Base-by-base conservation (phyloP, 1,140 invertebrate genomes). In the Meloidogyne chitwoodi region DNA sequence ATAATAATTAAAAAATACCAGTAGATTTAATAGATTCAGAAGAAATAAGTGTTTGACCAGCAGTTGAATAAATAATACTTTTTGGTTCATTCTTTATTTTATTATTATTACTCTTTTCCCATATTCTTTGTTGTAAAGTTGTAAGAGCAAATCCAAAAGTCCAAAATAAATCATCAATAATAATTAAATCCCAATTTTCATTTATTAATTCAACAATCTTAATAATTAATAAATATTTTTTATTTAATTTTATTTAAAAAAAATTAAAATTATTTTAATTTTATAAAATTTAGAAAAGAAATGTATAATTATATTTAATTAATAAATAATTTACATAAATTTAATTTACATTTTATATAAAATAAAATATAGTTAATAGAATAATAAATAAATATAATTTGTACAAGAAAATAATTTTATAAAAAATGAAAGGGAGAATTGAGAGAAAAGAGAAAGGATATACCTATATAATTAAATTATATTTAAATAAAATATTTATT, bases 151-250 rank as follows among this genome's bases (percentile, higher is more conserved):
- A 73, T 1, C 71, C 71, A 5, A 73, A 73, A 1, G 44, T 26
- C 71, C 71, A 73, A 34, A 73, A 56, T 64, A 73, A 63, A 73
- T 73, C 71, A 34, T 73, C 71, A 24, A 73, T 31, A 14, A 73
- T 64, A 31, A 73, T 64, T 34, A 73, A 34, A 73, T 73, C 71
- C 71, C 71, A 73, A 56, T 73, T 12, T 34, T 63, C 56, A 34
- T 73, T 73, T 61, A 73, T 27, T 64, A 73, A 3, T 31, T 73
- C 71, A n/a, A 34, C 41, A 8, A 73, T 29, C 56, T 73, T 27
- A 26, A 34, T 16, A 24, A 72, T 26, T 5, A 44, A 44, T 31
- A n/a, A 41, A 71, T n/a, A 19, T 1, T 26, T 56, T n/a, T 56
- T 38, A 6, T 8, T 38, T n/a, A n/a, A n/a, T n/a, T n/a, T n/a